Evolutionary conservation across 2,113 vertebrate species (phyloP).

Genomic region (Brienomyrus longianalis): DNA sequence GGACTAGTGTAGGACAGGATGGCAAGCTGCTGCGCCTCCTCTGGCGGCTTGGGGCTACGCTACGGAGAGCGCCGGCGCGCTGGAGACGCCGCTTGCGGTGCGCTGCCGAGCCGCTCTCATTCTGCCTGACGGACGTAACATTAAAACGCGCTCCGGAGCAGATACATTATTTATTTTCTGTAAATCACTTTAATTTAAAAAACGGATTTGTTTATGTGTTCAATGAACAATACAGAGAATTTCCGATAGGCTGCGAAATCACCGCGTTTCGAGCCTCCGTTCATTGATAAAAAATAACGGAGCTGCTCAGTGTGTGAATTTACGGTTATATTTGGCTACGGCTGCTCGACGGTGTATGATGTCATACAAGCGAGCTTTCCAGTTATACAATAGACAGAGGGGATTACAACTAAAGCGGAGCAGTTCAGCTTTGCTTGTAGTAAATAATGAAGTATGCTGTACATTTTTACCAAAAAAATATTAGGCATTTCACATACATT

Average conservation of each 20-base stretch:
- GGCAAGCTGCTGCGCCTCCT: background rate
- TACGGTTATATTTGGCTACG: background rate
- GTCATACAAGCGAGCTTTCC: conserved; percentile 19
- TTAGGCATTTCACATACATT: background rate
- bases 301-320: conserved; percentile 5
- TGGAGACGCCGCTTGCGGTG: background rate
- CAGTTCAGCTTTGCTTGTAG: conserved; percentile 39
- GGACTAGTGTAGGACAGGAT: conserved; percentile 7
- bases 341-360: background rate
- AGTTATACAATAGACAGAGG: conserved; percentile 71
- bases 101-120: background rate
- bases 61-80: background rate
- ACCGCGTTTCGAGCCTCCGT: background rate
- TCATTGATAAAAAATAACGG: conserved; percentile 15
- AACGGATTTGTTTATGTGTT: background rate
- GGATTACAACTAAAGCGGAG: conserved; percentile 63
- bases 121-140: background rate
- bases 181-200: background rate
- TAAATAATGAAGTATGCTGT: too few species aligned
- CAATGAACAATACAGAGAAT: background rate
- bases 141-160: background rate
- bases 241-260: background rate
- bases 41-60: conserved; percentile 6
- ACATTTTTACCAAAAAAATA: background rate
- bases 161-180: background rate